Evolutionary conservation across 2,797 vertebrate genomes (phyloP), one percentile per base, ranked within the genome.

Genomic region (Diglossa cyanea): DNA sequence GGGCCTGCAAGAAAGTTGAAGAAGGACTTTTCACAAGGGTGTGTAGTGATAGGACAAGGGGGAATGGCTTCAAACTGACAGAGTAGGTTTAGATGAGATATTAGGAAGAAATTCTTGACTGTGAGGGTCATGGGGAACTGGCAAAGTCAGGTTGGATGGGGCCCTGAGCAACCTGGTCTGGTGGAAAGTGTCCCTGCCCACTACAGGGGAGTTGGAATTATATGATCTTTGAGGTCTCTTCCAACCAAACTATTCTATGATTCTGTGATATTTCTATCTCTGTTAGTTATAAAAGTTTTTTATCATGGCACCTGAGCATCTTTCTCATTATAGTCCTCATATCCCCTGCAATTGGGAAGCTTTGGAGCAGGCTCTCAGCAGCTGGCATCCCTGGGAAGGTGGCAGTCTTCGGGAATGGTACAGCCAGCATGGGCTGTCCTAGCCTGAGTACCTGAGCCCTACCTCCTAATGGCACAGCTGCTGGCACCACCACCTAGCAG

Each of bases 161-260:
- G 5, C 14, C 71, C 21, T 71, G 39, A 58, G 21, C 44, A 77
- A 11, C 51, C 26, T 58, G 39, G 10, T 40, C 30, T 31, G 7
- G 25, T 40, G 58, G 21, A 40, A 77, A 23, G 1, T 45, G 30
- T 26, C 17, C n/a, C 44, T 51, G n/a, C 25, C 17, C n/a, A 19
- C 1, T 1, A 6, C 5, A 31, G 28, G 1, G 35, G 2, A 11
- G 4, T 11, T 58, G 30, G 44, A 76, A 45, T 0, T 0, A 33
- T 7, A 19, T 35, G 13, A 35, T 71, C 15, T 89, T 51, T 45
- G 44, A 45, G 21, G 17, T 71, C 25, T 7, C 10, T 65, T 58
- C 21, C 51, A 40, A 58, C 4, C 25, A 71, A 65, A 35, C 33
- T 12, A 28, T 83, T 47, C 60, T 47, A 26, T 58, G 45, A 65